Evolutionary conservation across 2,797 vertebrate genomes (phyloP), one percentile per base, ranked within the genome.

Genomic region (Acrossocheilus fasciatus): DNA sequence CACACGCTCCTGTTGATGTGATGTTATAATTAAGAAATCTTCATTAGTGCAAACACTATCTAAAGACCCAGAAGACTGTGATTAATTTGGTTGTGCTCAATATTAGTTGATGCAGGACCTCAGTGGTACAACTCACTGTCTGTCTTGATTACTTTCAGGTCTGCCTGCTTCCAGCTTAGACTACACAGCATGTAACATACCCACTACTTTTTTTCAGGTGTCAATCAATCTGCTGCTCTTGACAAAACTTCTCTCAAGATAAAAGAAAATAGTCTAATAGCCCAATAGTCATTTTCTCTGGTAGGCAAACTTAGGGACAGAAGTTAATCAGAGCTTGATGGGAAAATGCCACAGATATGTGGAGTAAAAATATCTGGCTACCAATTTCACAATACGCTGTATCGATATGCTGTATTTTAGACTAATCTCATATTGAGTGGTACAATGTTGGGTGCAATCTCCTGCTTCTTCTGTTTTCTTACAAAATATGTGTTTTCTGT

Each of bases 41-140:
- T 93, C 90, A 94, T 94, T 92, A 93, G 88, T 81, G 84, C 90
- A 90, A 93, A 92, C 91, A 59, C 88, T 89, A 87, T 91, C 84
- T 89, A 91, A 92, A 91, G 92, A 93, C 90, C 91, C 87, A 3
- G 80, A 92, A 92, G 92, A 91, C 76, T 76, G 80, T 74, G 85
- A 83, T 85, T 93, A 91, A 91, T 87, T 14, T 88, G 91, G 90
- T 90, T 90, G 75, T 64, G 54, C 62, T 84, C 74, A 77, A 52
- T 64, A 73, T 43, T 78, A 86, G 84, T 64, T 89, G 84, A 90
- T 47, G 43, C 81, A 81, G 76, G 54, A 88, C 75, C 89, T 83
- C 85, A 72, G 73, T 68, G 85, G 89, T 83, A 62, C 45, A 78
- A 23, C 69, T 47, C 64, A 15, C 83, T 36, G 77, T 86, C 83